These are phyloP conservation scores for Cryptophagus acutangulus DNA, from an alignment of 2,888 invertebrate species.

Conservation along the genomic window DNA sequence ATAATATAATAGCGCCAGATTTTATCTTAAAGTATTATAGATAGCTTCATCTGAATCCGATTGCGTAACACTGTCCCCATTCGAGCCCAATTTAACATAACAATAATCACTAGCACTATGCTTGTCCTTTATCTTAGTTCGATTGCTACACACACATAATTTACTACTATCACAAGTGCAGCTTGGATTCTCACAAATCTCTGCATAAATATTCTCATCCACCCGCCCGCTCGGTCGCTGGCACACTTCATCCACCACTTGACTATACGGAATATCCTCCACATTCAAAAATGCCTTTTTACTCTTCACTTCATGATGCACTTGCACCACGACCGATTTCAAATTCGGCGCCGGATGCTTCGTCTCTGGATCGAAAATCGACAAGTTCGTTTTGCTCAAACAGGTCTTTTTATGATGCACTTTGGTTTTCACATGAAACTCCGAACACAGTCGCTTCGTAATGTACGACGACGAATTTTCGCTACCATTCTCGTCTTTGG, in stretches of 20 bases:
- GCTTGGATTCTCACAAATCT: conserved; percentile 52
- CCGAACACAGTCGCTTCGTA: conserved; percentile 64
- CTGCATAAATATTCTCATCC: conserved; percentile 67
- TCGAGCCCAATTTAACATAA: conserved; percentile 43
- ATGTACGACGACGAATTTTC: conserved; percentile 64
- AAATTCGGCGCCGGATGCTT: conserved; percentile 16
- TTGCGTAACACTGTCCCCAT: conserved; percentile 46
- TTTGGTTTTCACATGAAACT: conserved; percentile 68
- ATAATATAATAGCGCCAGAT: background rate
- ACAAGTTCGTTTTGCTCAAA: too few relatives aligned
- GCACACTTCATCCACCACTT: conserved; percentile 62
- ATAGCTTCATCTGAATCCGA: conserved; percentile 46
- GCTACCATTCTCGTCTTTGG: conserved; percentile 32
- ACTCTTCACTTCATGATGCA: conserved; percentile 53
- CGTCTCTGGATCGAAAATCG: conserved; percentile 11
- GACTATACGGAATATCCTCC: conserved; percentile 66
- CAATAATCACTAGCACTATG: conserved; percentile 39
- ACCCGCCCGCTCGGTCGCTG: conserved; percentile 30
- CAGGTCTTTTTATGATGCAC: conserved; percentile 35
- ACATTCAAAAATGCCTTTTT: conserved; percentile 55
- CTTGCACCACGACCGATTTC: conserved; percentile 45
- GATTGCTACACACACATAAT: conserved; percentile 33
- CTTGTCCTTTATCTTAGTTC: too few relatives aligned
- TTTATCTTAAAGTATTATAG: conserved; percentile 44
- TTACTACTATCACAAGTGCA: conserved; percentile 28